Evolutionary conservation across 92 coral and sea anemone species (phyloP).

Genomic region (Micromussa lordhowensis): DNA sequence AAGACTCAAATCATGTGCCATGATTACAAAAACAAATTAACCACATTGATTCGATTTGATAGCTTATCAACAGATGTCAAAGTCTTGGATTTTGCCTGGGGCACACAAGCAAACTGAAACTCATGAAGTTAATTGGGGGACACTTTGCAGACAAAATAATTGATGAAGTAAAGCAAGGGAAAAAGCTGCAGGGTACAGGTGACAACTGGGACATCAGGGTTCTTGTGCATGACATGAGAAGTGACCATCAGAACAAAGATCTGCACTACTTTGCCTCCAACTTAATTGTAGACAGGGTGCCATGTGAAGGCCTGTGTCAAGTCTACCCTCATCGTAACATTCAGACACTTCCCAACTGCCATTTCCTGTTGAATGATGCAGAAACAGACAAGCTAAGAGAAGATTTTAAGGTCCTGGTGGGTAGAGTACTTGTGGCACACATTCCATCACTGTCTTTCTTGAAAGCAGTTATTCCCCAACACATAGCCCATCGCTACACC

Average conservation of each 20-base stretch:
- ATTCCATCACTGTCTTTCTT: conserved; percentile 34
- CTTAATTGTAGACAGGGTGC: conserved; percentile 64
- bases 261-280: conserved; percentile 59
- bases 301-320: conserved; percentile 32
- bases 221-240: conserved; percentile 62
- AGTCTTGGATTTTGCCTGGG: conserved; percentile 20
- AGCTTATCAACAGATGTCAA: conserved; percentile 42
- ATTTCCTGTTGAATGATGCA: conserved; percentile 35
- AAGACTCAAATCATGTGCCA: no score
- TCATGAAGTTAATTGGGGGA: conserved; percentile 26
- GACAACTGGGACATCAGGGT: conserved; percentile 64
- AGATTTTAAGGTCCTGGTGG: conserved; percentile 63
- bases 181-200: conserved; percentile 55
- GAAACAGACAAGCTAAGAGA: conserved; percentile 50
- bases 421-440: conserved; percentile 31
- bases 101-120: conserved; percentile 31
- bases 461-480: conserved; percentile 39
- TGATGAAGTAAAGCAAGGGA: conserved; percentile 46
- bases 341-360: conserved; percentile 6
- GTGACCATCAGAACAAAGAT: conserved; percentile 56
- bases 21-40: no score
- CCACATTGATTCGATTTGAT: no score
- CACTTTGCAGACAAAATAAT: conserved; percentile 57
- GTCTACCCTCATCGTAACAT: conserved; percentile 43
- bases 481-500: conserved; percentile 21